phyloP scores from a whole-genome alignment of 2,113 vertebrate species.

The Dipodomys merriami region DNA sequence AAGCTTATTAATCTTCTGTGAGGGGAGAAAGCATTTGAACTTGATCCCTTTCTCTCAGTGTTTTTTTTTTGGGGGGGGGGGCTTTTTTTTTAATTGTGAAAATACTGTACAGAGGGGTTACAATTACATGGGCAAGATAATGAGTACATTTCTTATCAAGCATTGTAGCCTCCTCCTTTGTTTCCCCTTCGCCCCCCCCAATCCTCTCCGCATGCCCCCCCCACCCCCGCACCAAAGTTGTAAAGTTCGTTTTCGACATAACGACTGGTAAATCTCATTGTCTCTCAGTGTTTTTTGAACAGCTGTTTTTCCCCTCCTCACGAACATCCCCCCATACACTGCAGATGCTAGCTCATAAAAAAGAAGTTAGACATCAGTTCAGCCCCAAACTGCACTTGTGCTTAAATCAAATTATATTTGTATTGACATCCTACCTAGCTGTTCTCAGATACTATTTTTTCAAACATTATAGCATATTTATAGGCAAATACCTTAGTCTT shows the following conservation, averaged over 20 bases:
- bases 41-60: constrained; percentile 74
- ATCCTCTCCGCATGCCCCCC: too few relatives aligned
- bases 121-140: too few relatives aligned
- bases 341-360: constrained; percentile 31
- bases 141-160: too few relatives aligned
- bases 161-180: too few relatives aligned
- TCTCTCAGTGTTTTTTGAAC: constrained; percentile 69
- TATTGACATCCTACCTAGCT: constrained; percentile 56
- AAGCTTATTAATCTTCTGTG: constrained; percentile 76
- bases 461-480: constrained; percentile 59
- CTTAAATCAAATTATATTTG: constrained; percentile 50
- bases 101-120: too few relatives aligned
- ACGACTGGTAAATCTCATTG: too few relatives aligned
- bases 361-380: constrained; percentile 71
- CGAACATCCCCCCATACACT: neutral
- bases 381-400: constrained; percentile 45
- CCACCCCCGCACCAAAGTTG: too few relatives aligned
- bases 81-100: too few relatives aligned
- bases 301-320: neutral
- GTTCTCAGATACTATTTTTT: constrained; percentile 48
- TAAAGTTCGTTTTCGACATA: too few relatives aligned
- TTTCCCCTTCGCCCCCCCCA: too few relatives aligned
- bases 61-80: too few relatives aligned
- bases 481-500: constrained; percentile 63
- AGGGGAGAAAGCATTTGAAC: constrained; percentile 77